Conservation (phyloP, 2,888 invertebrate species). For the Crocallis elinguaria region DNA sequence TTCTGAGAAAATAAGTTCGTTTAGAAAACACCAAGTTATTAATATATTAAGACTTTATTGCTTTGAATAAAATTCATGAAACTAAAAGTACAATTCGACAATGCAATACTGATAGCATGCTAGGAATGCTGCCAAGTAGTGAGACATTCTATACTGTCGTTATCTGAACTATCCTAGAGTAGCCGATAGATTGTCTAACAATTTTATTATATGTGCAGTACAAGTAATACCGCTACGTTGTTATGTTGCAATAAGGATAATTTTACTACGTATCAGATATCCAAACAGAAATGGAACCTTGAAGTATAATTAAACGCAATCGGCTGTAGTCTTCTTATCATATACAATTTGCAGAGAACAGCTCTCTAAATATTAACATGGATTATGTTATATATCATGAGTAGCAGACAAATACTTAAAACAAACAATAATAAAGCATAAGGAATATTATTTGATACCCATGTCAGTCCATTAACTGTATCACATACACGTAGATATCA, state of each 20-base stretch:
- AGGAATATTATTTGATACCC: slow-evolving; percentile 33
- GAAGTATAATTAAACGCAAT: slow-evolving; percentile 33
- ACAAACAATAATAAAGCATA: slow-evolving; percentile 38
- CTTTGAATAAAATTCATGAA: too few relatives aligned
- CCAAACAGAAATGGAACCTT: slow-evolving; percentile 10
- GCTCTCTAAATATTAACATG: slow-evolving; percentile 58
- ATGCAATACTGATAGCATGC: too few relatives aligned
- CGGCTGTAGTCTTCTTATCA: slow-evolving; percentile 48
- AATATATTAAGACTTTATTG: too few relatives aligned
- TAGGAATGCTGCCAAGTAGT: too few relatives aligned
- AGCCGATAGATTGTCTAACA: too few relatives aligned
- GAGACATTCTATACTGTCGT: too few relatives aligned
- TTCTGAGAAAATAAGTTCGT: too few relatives aligned
- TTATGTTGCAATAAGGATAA: not conserved
- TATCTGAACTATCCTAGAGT: too few relatives aligned
- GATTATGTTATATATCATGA: slow-evolving; percentile 47
- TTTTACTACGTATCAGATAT: slow-evolving; percentile 7
- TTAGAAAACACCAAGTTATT: too few relatives aligned
- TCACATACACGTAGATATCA: slow-evolving; percentile 4
- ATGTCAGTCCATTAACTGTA: slow-evolving; percentile 37
- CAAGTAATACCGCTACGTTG: too few relatives aligned
- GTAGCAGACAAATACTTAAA: slow-evolving; percentile 29
- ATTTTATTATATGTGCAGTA: too few relatives aligned
- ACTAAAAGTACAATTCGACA: too few relatives aligned
- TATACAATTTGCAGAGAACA: slow-evolving; percentile 38